Evolutionary conservation across 2,797 vertebrate species (phyloP), one percentile per base, ranked within the genome.

Genomic region (Prunella strophiata): DNA sequence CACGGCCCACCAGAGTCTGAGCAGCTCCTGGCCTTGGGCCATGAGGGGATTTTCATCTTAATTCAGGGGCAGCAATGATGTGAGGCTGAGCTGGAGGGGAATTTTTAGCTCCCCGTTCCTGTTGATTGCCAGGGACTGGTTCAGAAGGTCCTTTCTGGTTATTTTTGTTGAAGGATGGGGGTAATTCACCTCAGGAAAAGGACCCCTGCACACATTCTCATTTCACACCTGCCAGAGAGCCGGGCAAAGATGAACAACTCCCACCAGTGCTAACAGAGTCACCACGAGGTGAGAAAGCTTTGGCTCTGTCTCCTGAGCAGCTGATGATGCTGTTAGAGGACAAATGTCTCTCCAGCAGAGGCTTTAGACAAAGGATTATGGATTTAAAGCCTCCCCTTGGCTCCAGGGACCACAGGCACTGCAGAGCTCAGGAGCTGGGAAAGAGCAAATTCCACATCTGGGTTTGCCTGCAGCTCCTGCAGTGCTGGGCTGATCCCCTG

Each of bases 101-200:
- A 61, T 84, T 84, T 84, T 80, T 58, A 84, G 80, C 30, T 72
- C 55, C 58, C 30, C 27, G n/a, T 67, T 67, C 23, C 45, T 81
- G 73, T 75, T n/a, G 65, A 77, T 78, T 93, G 70, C 66, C 73
- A 62, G 62, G 66, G 70, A 42, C 42, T 66, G 74, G 73, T 65
- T 78, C 92, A 84, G 66, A 68, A 42, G 19, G 50, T 75, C 43
- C 50, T 72, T 88, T 42, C 80, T 50, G 19, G 70, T n/a, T 70
- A 51, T 61, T 94, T 88, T 68, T 78, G 48, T 65, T 95, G 86
- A 95, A 61, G 71, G 84, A 86, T 90, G 73, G 48, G 82, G 62
- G 54, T 66, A 81, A 94, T 95, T 78, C 71, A 38, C 73, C 80
- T 72, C 55, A 4, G 57, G 85, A 74, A 30, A 50, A 74, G 61